Evolutionary conservation across 1,140 invertebrate genomes (phyloP), one percentile per base, ranked within the genome.

Genomic region (Popillia japonica): DNA sequence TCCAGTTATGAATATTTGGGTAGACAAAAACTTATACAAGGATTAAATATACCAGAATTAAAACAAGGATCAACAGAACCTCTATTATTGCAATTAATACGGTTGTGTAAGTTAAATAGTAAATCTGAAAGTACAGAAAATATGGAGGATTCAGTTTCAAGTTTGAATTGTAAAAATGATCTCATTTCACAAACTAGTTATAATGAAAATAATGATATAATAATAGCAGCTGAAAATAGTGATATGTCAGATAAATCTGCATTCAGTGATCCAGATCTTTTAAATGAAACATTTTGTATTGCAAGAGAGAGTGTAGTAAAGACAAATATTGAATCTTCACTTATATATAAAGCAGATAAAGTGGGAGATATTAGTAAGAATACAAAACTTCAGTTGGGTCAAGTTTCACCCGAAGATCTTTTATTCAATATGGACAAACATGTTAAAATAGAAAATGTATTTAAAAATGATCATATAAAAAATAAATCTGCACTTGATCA

Each of bases 1-100:
- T 88, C 87, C 79, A 87, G 88, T 79, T 90, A 89, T 83, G 85
- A 88, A 77, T 90, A 90, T 82, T 82, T 85, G 81, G 88, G 88
- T 41, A 87, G 90, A 82, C 86, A 88, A 78, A 89, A 90, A 86
- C 82, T 91, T 48, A 87, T 86, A 3, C 87, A 90, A 82, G 87
- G 91, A 78, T 86, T 91, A 79, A 88, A 88, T 78, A 86, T 91
- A 55, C 87, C 85, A 64, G 44, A 80, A 44, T 68, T 80, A n/a
- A 79, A 82, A 59, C 77, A 79, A 4, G 75, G 84, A 77, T 75
- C 79, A 23, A 79, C 72, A 64, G 77, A 78, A 59, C 85, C 85
- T 68, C 41, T 86, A 41, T 79, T 86, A 44, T 78, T 80, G 42
- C 82, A 86, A 77, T 27, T 86, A 72, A 73, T 86, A 10, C 79